Conservation (phyloP, 2,797 vertebrate species). For the Anas flavirostris region DNA sequence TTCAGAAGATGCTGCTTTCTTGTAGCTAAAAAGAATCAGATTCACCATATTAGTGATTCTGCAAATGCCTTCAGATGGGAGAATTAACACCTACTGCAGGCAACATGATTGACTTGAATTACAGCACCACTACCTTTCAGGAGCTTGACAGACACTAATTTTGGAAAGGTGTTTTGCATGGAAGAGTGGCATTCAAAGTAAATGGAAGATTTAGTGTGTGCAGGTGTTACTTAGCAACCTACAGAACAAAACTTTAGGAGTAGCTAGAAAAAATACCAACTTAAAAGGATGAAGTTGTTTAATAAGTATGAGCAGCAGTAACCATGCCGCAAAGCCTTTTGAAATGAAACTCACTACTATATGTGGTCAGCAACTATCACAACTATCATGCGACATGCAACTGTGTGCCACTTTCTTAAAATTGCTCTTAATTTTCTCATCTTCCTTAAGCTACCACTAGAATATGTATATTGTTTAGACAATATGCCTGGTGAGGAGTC, state of each 20-base stretch:
- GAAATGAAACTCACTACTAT: neutral
- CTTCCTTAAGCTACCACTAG: neutral
- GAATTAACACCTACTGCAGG: constrained; percentile 47
- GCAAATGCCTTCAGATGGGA: neutral
- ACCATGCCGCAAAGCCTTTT: neutral
- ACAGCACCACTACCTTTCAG: constrained; percentile 49
- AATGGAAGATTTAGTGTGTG: constrained; percentile 27
- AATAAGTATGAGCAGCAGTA: constrained; percentile 22
- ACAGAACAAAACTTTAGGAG: constrained; percentile 31
- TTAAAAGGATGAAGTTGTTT: constrained; percentile 28
- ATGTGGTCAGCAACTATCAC: neutral
- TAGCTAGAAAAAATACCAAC: constrained; percentile 16
- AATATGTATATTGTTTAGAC: neutral
- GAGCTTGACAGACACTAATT: constrained; percentile 66
- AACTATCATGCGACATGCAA: neutral
- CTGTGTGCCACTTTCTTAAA: neutral
- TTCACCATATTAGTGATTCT: constrained; percentile 22
- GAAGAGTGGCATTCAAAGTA: constrained; percentile 48
- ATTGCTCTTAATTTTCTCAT: neutral
- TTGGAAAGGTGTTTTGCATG: constrained; percentile 66
- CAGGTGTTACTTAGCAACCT: constrained; percentile 63
- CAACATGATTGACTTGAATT: constrained; percentile 62
- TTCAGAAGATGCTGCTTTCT: neutral
- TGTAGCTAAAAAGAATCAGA: neutral
- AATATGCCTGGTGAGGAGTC: neutral